A percentile compares a stretch with the other conserved stretches of the same genome.
Evolutionary conservation across 2,113 vertebrate genomes (phyloP).

Genomic region (Bambusicola thoracicus): DNA sequence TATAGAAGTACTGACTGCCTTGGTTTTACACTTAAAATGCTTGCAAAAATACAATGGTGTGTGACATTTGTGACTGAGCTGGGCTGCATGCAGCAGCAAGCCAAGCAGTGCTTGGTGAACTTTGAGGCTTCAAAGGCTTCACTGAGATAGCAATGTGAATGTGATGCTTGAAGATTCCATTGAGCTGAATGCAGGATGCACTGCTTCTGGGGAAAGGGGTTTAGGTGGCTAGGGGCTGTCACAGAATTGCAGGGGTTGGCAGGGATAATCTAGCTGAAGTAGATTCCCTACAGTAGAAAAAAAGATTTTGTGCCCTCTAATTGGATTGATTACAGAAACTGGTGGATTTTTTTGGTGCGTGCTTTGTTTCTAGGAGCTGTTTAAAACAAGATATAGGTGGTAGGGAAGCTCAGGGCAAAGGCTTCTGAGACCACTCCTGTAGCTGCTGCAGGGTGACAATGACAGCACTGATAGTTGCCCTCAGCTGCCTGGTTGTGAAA

Average conservation of each 20-base stretch:
- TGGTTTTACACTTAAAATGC: accelerated
- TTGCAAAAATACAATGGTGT: neutral
- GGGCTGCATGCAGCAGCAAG: neutral
- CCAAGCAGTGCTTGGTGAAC: no score
- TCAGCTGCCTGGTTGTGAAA: neutral
- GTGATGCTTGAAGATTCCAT: no score
- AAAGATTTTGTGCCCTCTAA: neutral
- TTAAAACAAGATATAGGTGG: accelerated
- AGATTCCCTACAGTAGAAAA: no score
- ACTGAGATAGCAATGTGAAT: neutral
- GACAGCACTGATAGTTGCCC: accelerated
- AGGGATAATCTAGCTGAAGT: no score
- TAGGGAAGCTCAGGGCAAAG: neutral
- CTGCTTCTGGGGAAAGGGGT: accelerated
- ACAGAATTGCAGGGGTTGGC: no score
- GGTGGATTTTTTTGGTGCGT: neutral
- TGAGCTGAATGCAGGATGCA: neutral
- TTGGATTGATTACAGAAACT: no score
- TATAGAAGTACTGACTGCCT: no score
- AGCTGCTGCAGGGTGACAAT: neutral
- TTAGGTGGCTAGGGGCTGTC: no score
- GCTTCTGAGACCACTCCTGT: neutral
- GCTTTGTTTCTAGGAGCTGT: neutral
- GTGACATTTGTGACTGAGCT: neutral
- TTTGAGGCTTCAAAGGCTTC: neutral